These are phyloP conservation scores for Drosophila subobscura DNA, from an alignment of 1,140 invertebrate species.

Conservation along the genomic window DNA sequence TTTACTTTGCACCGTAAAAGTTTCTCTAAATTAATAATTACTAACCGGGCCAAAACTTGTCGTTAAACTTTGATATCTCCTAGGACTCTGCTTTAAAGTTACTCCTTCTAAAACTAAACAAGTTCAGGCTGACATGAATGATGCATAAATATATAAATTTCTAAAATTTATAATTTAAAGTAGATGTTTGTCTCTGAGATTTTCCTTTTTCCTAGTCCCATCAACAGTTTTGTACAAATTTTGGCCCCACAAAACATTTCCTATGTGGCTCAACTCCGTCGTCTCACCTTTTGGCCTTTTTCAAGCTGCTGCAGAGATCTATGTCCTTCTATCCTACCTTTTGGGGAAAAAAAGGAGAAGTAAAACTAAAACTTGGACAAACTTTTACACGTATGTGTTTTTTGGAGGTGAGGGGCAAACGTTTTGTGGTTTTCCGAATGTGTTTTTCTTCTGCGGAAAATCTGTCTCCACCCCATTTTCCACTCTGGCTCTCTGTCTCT, in stretches of 20 bases:
- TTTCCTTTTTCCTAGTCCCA: too few relatives aligned
- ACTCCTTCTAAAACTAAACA: not conserved
- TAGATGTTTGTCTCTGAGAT: constrained; percentile 1
- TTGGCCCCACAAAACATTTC: too few relatives aligned
- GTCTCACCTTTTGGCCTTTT: too few relatives aligned
- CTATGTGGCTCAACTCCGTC: too few relatives aligned
- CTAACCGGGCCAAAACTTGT: too few relatives aligned
- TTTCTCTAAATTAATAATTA: too few relatives aligned
- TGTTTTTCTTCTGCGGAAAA: too few relatives aligned
- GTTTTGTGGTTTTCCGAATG: constrained; percentile 55
- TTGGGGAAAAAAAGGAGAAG: too few relatives aligned
- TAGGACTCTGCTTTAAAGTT: not conserved
- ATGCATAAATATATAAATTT: constrained; percentile 2
- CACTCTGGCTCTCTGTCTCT: constrained; percentile 18
- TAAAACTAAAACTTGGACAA: constrained; percentile 23
- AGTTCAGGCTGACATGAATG: not conserved
- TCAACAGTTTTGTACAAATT: too few relatives aligned
- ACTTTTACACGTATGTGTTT: constrained; percentile 62
- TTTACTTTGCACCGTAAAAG: too few relatives aligned
- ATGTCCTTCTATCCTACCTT: not conserved
- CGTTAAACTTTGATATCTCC: not conserved
- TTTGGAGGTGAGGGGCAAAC: constrained; percentile 32
- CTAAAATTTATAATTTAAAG: constrained; percentile 31
- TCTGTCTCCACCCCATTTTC: constrained; percentile 12
- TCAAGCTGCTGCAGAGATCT: not conserved